phyloP scores from a whole-genome alignment of 2,888 invertebrate genomes.

The Acholoe squamosa region DNA sequence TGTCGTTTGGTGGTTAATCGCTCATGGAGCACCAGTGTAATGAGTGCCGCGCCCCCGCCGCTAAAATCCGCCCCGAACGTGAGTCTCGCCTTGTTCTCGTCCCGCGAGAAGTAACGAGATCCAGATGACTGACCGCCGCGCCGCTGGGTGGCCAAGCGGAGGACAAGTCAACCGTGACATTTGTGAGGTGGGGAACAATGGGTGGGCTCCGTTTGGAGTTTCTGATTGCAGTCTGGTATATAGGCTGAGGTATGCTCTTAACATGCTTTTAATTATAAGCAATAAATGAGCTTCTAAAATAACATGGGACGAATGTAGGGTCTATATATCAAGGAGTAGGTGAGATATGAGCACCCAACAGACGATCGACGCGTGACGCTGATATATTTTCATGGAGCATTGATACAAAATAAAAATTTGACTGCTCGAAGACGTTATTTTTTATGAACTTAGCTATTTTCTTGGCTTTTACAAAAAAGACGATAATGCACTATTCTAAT shows the following conservation, averaged over 20 bases:
- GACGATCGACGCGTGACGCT: too few relatives aligned
- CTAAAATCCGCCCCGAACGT: conserved; percentile 31
- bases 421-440: too few relatives aligned
- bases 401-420: too few relatives aligned
- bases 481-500: too few relatives aligned
- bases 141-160: background rate
- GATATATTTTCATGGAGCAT: too few relatives aligned
- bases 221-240: background rate
- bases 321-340: too few relatives aligned
- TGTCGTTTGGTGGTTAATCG: conserved; percentile 25
- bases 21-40: conserved; percentile 19
- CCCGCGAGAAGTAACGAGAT: conserved; percentile 56
- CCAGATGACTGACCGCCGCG: conserved; percentile 48
- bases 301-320: too few relatives aligned
- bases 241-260: background rate
- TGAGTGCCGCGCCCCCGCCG: background rate
- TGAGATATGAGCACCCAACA: too few relatives aligned
- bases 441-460: too few relatives aligned
- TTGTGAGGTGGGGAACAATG: too few relatives aligned
- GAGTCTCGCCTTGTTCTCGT: conserved; percentile 30
- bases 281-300: too few relatives aligned
- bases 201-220: background rate
- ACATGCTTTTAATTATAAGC: background rate
- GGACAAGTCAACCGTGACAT: background rate
- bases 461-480: too few relatives aligned